These are phyloP conservation scores for Aphelinus certus DNA, from an alignment of 1,140 invertebrate species.

Conservation along the genomic window DNA sequence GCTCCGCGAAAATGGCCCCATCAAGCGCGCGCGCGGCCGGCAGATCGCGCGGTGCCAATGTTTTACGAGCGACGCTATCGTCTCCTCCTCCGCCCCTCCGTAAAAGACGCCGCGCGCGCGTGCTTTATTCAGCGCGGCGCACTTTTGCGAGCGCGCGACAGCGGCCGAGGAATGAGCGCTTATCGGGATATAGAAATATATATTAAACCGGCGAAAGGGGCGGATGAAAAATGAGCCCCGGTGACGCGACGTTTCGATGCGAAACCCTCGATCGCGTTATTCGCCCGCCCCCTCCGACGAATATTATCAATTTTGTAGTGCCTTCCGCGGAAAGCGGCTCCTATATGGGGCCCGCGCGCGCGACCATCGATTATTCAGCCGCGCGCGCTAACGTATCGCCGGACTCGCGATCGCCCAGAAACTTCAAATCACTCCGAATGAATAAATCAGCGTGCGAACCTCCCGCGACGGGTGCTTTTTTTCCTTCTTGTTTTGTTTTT, in stretches of 20 bases:
- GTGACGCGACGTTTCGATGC: conserved; percentile 9
- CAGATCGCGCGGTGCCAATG: conserved; percentile 5
- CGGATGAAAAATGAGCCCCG: conserved; percentile 20
- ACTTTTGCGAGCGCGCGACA: not conserved
- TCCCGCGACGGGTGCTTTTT: not conserved
- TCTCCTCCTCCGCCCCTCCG: not conserved
- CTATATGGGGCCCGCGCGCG: too few relatives aligned
- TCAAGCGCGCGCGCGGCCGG: not conserved
- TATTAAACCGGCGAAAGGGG: conserved; percentile 14
- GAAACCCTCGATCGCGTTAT: not conserved
- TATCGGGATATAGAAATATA: conserved; percentile 13
- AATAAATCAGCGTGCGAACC: conserved; percentile 20
- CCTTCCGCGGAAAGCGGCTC: too few relatives aligned
- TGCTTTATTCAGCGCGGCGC: conserved; percentile 22
- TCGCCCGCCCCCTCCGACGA: not conserved
- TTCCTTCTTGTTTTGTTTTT: not conserved
- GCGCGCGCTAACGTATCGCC: not conserved
- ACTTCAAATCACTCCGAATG: conserved; percentile 3
- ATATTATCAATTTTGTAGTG: conserved; percentile 14
- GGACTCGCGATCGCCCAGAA: not conserved
- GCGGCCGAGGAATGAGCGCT: not conserved
- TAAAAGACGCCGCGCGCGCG: conserved; percentile 17
- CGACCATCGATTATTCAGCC: conserved; percentile 18
- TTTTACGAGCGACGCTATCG: conserved; percentile 12
- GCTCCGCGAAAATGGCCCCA: not conserved